phyloP scores from a whole-genome alignment of 1,140 invertebrate species.

The Bombus affinis region DNA sequence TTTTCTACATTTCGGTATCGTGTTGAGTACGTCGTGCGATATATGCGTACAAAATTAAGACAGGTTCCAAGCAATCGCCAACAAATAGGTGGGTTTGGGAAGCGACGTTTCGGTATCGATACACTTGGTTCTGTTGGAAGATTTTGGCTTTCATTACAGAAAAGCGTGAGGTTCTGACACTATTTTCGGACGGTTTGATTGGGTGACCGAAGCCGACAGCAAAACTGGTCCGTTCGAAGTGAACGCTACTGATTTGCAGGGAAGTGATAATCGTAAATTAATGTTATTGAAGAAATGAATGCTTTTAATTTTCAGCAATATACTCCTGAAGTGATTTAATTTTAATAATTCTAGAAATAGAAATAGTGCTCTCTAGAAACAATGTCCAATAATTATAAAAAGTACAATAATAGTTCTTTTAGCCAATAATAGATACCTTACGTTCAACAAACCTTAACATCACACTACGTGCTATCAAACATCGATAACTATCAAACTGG shows the following conservation, averaged over 20 bases:
- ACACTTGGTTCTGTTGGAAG: not conserved
- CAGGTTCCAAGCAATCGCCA: conserved; percentile 11
- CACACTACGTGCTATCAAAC: too few species aligned
- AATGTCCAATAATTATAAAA: too few species aligned
- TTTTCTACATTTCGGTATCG: conserved; percentile 2
- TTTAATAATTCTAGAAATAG: not conserved
- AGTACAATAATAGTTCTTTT: too few species aligned
- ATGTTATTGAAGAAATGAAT: not conserved
- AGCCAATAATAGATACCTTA: too few species aligned
- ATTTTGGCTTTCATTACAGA: not conserved
- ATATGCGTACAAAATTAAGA: conserved; percentile 18
- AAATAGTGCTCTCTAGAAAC: too few species aligned
- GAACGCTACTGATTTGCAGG: not conserved
- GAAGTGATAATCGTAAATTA: not conserved
- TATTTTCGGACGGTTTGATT: not conserved
- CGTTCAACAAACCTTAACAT: too few species aligned
- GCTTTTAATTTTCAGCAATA: too few species aligned
- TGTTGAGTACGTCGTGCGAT: conserved; percentile 19
- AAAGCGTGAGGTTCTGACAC: not conserved
- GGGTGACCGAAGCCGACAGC: not conserved
- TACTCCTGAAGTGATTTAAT: not conserved
- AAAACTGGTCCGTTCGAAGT: not conserved
- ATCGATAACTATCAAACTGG: not conserved
- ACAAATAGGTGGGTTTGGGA: not conserved
- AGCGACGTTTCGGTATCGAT: not conserved